Evolutionary conservation across 2,797 vertebrate genomes (phyloP), one percentile per base, ranked within the genome.

Genomic region (Ataeniobius toweri): DNA sequence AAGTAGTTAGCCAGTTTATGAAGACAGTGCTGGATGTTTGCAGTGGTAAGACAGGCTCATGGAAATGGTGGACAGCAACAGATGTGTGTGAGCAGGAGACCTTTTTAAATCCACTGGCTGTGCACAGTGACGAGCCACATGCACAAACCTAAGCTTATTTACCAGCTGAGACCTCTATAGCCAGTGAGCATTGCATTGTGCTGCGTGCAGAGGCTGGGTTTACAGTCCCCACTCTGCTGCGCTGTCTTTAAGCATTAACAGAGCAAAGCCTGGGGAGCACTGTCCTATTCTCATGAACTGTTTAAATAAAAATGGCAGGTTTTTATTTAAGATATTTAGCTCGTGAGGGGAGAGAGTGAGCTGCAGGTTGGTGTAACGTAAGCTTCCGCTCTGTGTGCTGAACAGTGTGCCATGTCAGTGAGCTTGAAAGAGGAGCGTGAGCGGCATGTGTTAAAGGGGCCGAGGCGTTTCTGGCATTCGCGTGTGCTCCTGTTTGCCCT

Each of bases 31-130:
- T 84, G 81, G 74, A 85, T 82, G 85, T 82, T 84, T 85, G 75
- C 72, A 50, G 59, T 44, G 73, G 73, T 80, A 63, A 69, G 6
- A 67, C 48, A 75, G 75, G 69, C 73, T 65, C 63, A 46, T 72
- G 82, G 79, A 89, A 84, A 91, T 82, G 85, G 80, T 88, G 79
- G 87, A 81, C 76, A 82, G 84, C 77, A 86, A 85, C 79, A 81
- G 85, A 84, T 89, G 76, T 79, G 63, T 76, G 51, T 41, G 63
- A 79, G 67, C 72, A 76, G 39, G 65, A 58, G 75, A 41, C 76
- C 55, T 80, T 39, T 77, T 74, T 75, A 75, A 86, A 82, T 53
- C 80, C 76, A 41, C 61, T 65, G 69, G 80, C 80, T 75, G 9
- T 55, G 78, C 31, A 5, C n/a, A 26, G 72, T 82, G 81, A 80